Conservation (phyloP, 64 coral and sea anemone genomes). For the Porites australiensis region DNA sequence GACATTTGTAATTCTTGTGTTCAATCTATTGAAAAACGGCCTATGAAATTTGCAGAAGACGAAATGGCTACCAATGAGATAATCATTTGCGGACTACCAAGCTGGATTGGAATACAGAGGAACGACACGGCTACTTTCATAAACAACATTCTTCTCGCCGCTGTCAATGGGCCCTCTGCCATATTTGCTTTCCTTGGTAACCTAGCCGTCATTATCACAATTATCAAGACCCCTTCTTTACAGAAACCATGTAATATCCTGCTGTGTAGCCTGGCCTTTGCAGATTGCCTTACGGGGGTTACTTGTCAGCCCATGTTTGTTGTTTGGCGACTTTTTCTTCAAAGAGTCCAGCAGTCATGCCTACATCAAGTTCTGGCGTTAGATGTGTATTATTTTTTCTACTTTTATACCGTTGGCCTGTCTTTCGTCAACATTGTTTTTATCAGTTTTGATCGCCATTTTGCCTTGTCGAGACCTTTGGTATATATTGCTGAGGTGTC, state of each 20-base stretch:
- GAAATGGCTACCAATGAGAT: no score
- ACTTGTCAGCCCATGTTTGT: conserved; percentile 13
- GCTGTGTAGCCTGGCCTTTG: conserved; percentile 2
- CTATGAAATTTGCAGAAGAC: no score
- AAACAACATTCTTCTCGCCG: not conserved
- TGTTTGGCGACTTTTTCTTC: not conserved
- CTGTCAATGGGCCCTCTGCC: not conserved
- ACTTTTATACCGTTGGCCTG: not conserved
- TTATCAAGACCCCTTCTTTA: not conserved
- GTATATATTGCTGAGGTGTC: not conserved
- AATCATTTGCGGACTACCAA: not conserved
- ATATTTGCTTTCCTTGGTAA: not conserved
- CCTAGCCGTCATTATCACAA: not conserved
- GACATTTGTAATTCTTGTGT: no score
- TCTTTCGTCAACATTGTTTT: not conserved
- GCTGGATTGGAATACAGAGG: not conserved
- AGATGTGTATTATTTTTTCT: not conserved
- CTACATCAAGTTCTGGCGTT: not conserved
- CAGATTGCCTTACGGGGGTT: not conserved
- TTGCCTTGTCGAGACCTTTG: conserved; percentile 15
- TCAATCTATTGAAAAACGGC: no score
- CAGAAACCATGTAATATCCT: conserved; percentile 1
- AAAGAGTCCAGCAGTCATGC: not conserved
- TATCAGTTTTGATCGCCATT: conserved; percentile 24
- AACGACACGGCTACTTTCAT: not conserved